Percentiles rank a stretch among this genome's conserved stretches.
phyloP scores from a whole-genome alignment of 2,888 invertebrate species.

The Abrostola tripartita region DNA sequence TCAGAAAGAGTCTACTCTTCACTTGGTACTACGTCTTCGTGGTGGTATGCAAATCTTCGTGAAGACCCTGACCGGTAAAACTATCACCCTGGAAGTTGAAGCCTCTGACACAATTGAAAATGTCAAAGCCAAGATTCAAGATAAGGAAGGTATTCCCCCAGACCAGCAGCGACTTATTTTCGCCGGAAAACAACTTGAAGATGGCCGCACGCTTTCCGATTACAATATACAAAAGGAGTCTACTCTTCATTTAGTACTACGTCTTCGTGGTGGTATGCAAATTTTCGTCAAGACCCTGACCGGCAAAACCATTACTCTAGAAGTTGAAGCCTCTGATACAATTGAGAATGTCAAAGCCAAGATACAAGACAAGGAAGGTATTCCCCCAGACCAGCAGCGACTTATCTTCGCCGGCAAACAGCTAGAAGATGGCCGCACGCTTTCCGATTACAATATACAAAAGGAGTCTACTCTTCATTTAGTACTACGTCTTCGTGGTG shows the following conservation, averaged over 20 bases:
- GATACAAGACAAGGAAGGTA: slow-evolving; percentile 53
- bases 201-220: slow-evolving; percentile 36
- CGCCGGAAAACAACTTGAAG: slow-evolving; percentile 51
- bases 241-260: slow-evolving; percentile 33
- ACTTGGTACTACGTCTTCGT: slow-evolving; percentile 41
- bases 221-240: slow-evolving; percentile 54
- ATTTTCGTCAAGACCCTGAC: slow-evolving; percentile 50
- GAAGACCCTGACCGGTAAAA: slow-evolving; percentile 45
- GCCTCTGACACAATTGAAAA: slow-evolving; percentile 51
- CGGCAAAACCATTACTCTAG: slow-evolving; percentile 43
- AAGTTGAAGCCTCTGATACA: slow-evolving; percentile 47
- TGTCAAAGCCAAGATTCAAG: slow-evolving; percentile 52
- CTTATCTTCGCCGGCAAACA: slow-evolving; percentile 53
- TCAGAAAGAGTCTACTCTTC: slow-evolving; percentile 45
- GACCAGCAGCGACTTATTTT: slow-evolving; percentile 53
- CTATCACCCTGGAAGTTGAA: slow-evolving; percentile 46
- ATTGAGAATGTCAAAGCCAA: slow-evolving; percentile 53
- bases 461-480: slow-evolving; percentile 44
- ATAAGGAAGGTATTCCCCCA: slow-evolving; percentile 52
- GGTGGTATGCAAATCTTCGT: slow-evolving; percentile 57
- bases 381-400: slow-evolving; percentile 51
- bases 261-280: slow-evolving; percentile 52
- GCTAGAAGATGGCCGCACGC: slow-evolving; percentile 41
- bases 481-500: slow-evolving; percentile 39
- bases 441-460: slow-evolving; percentile 47